Conservation (phyloP, 1,140 invertebrate species). For the Drosophila yakuba region DNA sequence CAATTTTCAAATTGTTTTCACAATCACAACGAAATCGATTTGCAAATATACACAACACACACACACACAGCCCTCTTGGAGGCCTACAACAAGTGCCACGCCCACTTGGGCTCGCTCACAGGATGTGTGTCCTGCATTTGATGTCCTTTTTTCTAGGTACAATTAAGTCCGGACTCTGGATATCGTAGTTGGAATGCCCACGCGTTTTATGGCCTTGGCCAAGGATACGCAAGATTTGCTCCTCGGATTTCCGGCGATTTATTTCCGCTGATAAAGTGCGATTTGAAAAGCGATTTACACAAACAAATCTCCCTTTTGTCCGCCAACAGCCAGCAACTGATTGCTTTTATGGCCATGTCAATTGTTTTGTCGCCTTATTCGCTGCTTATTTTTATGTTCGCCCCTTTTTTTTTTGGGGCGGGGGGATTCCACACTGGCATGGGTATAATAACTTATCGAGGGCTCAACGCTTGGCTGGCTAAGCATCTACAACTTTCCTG, state of each 20-base stretch:
- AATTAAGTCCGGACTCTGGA: slow-evolving; percentile 44
- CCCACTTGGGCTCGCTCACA: not conserved
- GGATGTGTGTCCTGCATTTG: slow-evolving; percentile 28
- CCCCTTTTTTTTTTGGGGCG: not conserved
- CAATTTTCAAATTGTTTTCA: slow-evolving; percentile 78
- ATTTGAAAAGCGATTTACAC: slow-evolving; percentile 60
- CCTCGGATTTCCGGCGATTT: slow-evolving; percentile 55
- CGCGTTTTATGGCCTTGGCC: slow-evolving; percentile 52
- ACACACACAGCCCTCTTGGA: not conserved
- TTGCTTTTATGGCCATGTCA: slow-evolving; percentile 45
- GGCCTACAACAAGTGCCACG: slow-evolving; percentile 17
- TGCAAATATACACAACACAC: slow-evolving; percentile 42
- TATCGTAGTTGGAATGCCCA: slow-evolving; percentile 51
- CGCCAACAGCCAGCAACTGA: slow-evolving; percentile 17
- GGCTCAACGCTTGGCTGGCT: slow-evolving; percentile 17
- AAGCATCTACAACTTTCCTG: slow-evolving; percentile 30
- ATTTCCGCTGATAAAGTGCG: slow-evolving; percentile 65
- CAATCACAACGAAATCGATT: slow-evolving; percentile 78
- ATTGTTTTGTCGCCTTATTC: slow-evolving; percentile 48
- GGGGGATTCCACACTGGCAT: not conserved
- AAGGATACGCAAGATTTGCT: slow-evolving; percentile 26
- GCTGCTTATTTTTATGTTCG: slow-evolving; percentile 7
- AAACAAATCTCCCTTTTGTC: slow-evolving; percentile 48
- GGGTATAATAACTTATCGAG: slow-evolving; percentile 30
- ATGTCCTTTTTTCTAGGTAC: slow-evolving; percentile 18